A percentile compares a stretch with the other conserved stretches of the same genome.
Conservation (phyloP, 1,140 invertebrate species). For the Caenorhabditis tropicalis region DNA sequence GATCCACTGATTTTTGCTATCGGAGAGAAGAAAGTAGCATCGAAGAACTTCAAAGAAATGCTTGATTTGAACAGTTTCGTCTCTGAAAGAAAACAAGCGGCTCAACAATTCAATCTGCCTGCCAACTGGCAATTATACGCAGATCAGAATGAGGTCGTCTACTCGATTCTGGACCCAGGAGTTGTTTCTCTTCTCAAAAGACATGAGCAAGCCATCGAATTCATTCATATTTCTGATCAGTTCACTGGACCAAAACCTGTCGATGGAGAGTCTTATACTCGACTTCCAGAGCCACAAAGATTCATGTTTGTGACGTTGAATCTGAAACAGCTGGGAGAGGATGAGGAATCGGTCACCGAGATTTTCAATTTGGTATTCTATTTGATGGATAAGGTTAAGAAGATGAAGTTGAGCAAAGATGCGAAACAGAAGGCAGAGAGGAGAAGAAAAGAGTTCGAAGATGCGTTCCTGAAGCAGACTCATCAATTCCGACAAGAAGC, state of each 20-base stretch:
- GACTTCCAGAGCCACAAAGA: constrained; percentile 80
- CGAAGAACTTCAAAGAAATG: constrained; percentile 85
- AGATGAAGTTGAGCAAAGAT: constrained; percentile 89
- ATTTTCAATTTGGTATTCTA: constrained; percentile 64
- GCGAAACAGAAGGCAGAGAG: constrained; percentile 80
- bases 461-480: constrained; percentile 89
- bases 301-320: constrained; percentile 86
- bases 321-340: constrained; percentile 59
- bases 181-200: constrained; percentile 76
- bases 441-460: constrained; percentile 87
- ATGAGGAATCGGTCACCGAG: constrained; percentile 39
- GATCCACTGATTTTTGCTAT: constrained; percentile 91
- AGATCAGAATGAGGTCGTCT: constrained; percentile 39
- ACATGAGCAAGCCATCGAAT: constrained; percentile 87
- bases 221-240: constrained; percentile 95
- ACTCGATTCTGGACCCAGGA: constrained; percentile 37
- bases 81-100: constrained; percentile 84
- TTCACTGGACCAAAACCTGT: constrained; percentile 83
- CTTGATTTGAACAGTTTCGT: constrained; percentile 90
- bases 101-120: constrained; percentile 84
- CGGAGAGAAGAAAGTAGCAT: constrained; percentile 85
- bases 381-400: constrained; percentile 73
- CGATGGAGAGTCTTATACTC: constrained; percentile 78
- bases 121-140: constrained; percentile 63
- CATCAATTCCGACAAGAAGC: constrained; percentile 79